Conservation (phyloP, 2,888 invertebrate species). For the Dascillus cervinus region DNA sequence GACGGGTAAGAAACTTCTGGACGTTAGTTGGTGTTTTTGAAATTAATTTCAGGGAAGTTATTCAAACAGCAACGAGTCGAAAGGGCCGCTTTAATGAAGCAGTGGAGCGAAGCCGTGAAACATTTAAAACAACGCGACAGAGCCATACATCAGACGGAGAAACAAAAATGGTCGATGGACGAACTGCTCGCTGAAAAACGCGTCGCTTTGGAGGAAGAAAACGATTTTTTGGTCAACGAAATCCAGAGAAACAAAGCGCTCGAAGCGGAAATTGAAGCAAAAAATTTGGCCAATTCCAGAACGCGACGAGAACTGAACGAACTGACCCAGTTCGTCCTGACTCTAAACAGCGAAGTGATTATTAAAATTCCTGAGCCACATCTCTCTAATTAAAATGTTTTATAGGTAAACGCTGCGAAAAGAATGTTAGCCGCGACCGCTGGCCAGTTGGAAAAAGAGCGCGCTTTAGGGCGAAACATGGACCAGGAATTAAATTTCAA, state of each 20-base stretch:
- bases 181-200: conserved; percentile 39
- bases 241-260: conserved; percentile 49
- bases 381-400: conserved; percentile 22
- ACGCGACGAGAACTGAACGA: conserved; percentile 33
- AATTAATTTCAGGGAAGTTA: conserved; percentile 32
- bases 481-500: conserved; percentile 23
- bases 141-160: conserved; percentile 50
- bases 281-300: conserved; percentile 40
- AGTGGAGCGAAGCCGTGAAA: conserved; percentile 65
- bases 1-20: conserved; percentile 25
- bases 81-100: conserved; percentile 58
- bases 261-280: conserved; percentile 37
- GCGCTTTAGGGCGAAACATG: conserved; percentile 27
- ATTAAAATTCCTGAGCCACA: conserved; percentile 1
- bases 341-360: conserved; percentile 42
- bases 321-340: conserved; percentile 30
- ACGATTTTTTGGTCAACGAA: conserved; percentile 53
- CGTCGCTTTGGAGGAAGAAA: conserved; percentile 52
- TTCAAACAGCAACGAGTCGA: conserved; percentile 53
- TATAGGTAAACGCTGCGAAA: conserved; percentile 44
- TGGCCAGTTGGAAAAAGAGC: conserved; percentile 31
- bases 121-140: conserved; percentile 62
- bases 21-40: too few relatives aligned
- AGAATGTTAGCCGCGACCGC: conserved; percentile 44
- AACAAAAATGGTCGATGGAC: conserved; percentile 41